Base-by-base conservation (phyloP, 2,113 vertebrate genomes). In the Tetraodon nigroviridis region DNA sequence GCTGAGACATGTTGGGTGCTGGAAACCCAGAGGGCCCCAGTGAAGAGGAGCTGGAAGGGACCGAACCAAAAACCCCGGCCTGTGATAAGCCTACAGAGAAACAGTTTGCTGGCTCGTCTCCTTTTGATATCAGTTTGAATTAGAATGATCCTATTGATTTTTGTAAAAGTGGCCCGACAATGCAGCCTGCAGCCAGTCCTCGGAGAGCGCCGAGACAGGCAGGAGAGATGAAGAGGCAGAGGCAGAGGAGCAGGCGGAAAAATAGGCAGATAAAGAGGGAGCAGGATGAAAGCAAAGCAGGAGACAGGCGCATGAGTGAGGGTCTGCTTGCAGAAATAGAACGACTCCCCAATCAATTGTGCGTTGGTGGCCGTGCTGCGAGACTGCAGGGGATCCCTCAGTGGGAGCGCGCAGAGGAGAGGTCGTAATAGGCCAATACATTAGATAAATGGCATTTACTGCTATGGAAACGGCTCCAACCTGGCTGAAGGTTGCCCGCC, bases 361-460 rank as follows among this genome's bases (percentile, higher is more conserved):
- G 63, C 61, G 40, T 67, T 14, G 18, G 75, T 81, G 71, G 71
- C 73, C 82, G 79, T 67, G 73, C 82, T 75, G 82, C 54, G 78
- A 61, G 64, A 67, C 82, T 77, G 76, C 75, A 73, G 76, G 85
- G 75, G 70, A 78, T 86, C 78, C 85, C 83, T 86, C 80, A 77
- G 80, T 79, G 60, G 82, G 80, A 79, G 60, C 67, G 73, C 67
- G 80, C 71, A 78, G 81, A 82, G 71, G 70, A 80, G 84, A 76
- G 80, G 84, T 84, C 58, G 65, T 84, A 87, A 83, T 84, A 76
- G 82, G 82, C 83, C 80, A 79, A 84, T 84, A 82, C 77, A 83
- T 83, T 81, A 84, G 82, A 84, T 84, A 86, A 87, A 86, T 86
- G 84, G 69, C 83, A 78, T 86, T 87, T 80, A 86, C 78, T 81